Evolutionary conservation across 2,113 vertebrate genomes (phyloP).

Genomic region (Delphinus delphis): DNA sequence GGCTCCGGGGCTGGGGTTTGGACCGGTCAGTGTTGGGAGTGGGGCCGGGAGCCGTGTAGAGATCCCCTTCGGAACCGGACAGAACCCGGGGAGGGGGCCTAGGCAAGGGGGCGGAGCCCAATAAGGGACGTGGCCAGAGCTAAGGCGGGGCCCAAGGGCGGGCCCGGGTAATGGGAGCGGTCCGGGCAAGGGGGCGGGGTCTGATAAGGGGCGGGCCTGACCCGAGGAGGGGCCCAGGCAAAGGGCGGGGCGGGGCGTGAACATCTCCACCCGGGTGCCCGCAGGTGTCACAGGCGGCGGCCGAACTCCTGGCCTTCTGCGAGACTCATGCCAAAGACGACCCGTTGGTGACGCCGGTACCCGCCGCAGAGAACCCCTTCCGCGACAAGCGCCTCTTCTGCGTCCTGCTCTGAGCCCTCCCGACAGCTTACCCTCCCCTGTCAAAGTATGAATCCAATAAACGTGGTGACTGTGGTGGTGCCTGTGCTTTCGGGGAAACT

Average conservation of each 20-base stretch:
- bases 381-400: constrained; percentile 88
- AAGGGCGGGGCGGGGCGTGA: background rate
- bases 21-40: background rate
- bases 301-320: constrained; percentile 91
- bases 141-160: background rate
- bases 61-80: background rate
- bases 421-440: background rate
- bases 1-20: background rate
- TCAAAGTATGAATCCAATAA: constrained; percentile 62
- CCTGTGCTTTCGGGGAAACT: constrained; percentile 12
- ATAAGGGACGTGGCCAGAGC: background rate
- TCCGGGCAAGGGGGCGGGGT: background rate
- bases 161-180: background rate
- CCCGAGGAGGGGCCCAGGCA: background rate
- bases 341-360: constrained; percentile 86
- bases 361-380: constrained; percentile 92
- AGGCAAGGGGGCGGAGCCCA: background rate
- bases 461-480: background rate
- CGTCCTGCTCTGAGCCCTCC: constrained; percentile 84
- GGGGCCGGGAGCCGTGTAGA: background rate
- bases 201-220: background rate
- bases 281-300: constrained; percentile 92
- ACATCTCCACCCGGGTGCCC: background rate
- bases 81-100: no score
- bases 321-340: constrained; percentile 91